A percentile compares a stretch with the other conserved stretches of the same genome.
Conservation (phyloP, 23 tunicate genomes). For the Halocynthia roretzi region DNA sequence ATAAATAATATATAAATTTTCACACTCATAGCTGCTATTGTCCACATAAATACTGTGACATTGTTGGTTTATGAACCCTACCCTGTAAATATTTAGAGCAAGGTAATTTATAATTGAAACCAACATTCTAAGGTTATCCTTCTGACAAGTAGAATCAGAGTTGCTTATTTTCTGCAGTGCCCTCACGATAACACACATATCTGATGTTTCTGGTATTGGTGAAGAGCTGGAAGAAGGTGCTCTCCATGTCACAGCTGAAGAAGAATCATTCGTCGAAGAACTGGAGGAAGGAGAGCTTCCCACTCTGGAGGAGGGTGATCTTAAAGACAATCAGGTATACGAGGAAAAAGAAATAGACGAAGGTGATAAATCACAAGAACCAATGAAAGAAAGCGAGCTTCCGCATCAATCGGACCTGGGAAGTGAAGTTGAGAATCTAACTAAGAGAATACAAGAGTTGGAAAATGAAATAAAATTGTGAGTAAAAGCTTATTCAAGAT, state of each 20-base stretch:
- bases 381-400: neutral
- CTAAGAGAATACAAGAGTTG: neutral
- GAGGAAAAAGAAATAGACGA: neutral
- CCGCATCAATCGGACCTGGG: neutral
- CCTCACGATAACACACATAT: conserved; percentile 62
- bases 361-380: neutral
- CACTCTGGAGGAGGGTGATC: conserved; percentile 25
- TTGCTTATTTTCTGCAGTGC: conserved; percentile 30
- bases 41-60: neutral
- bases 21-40: neutral
- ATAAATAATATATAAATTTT: no score
- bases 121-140: neutral
- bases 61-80: neutral
- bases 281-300: conserved; percentile 29
- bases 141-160: neutral
- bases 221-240: conserved; percentile 37
- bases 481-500: no score
- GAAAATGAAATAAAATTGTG: neutral
- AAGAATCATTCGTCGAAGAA: conserved; percentile 8
- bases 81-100: neutral
- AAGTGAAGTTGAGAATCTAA: conserved; percentile 6
- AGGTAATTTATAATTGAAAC: no score
- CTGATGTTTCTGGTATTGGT: conserved; percentile 80
- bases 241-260: conserved; percentile 16
- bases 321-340: conserved; percentile 6